Evolutionary conservation across 2,113 vertebrate genomes (phyloP), one percentile per base, ranked within the genome.

Genomic region (Lamprotornis superbus): DNA sequence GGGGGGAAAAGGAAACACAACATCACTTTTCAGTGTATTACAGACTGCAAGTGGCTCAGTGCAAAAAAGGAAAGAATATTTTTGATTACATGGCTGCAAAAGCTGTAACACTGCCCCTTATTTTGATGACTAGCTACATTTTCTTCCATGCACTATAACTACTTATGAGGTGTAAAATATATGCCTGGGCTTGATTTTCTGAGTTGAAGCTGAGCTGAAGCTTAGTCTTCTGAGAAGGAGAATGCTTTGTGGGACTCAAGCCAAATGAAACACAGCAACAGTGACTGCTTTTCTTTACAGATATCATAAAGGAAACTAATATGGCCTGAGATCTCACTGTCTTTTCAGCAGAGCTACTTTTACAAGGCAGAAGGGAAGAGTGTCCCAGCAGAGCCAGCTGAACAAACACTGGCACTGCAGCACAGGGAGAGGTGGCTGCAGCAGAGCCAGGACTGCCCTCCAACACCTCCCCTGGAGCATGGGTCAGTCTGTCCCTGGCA

Each of bases 361-460:
- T 56, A 71, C 12, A 50, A 10, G 0, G 0, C 13, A 39, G 16
- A 89, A 81, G 7, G 13, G 39, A 67, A 59, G 4, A 8, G 15
- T 70, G 12, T 68, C n/a, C 2, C 4, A 31, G 33, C 35, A 77
- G 21, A 81, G 37, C 2, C 3, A 4, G 50, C 23, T 57, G 50
- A 73, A 78, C 30, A 65, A 40, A 42, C 17, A 15, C 0, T 0
- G 5, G 64, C 3, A 6, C 22, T 25, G 27, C 28, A 71, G 17
- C 0, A 0, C 8, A 0, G 0, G 4, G 28, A 11, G 11, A 68
- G 17, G 25, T 2, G 20, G 11, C 47, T 55, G 42, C 12, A 4
- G n/a, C 40, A 67, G 33, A 63, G 52, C 23, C 47, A 71, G 23
- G 31, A 37, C 25, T 70, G 46, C 21, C 23, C 10, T 31, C 33